Percentiles rank a stretch among this genome's conserved stretches.
These are phyloP conservation scores for Pseudochaenichthys georgianus DNA, from an alignment of 2,797 vertebrate genomes.

Conservation along the genomic window DNA sequence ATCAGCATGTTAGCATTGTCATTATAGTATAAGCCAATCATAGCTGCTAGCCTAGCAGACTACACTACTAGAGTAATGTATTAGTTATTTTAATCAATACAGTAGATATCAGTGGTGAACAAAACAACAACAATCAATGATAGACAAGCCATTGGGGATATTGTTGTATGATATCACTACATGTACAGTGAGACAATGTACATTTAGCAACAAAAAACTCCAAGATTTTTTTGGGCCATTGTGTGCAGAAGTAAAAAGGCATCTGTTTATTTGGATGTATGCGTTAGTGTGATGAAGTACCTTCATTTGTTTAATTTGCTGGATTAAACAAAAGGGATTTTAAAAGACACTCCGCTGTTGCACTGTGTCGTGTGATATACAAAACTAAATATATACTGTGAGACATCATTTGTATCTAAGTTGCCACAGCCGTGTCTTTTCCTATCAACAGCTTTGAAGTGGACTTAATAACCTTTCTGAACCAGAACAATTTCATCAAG, in stretches of 20 bases:
- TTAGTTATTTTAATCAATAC: neutral
- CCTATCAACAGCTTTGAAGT: slow-evolving; percentile 4
- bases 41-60: neutral
- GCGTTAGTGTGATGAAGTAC: neutral
- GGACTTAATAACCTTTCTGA: slow-evolving; percentile 15
- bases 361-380: neutral
- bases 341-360: no score
- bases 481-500: slow-evolving; percentile 12
- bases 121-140: no score
- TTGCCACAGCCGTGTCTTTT: neutral
- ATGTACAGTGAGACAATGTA: neutral
- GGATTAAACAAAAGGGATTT: neutral
- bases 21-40: neutral
- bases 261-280: neutral
- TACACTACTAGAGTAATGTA: neutral
- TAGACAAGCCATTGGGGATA: neutral
- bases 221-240: neutral
- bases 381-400: slow-evolving; percentile 6
- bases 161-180: neutral
- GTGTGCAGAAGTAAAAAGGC: neutral
- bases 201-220: no score
- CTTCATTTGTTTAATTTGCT: neutral
- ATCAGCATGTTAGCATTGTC: neutral
- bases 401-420: neutral
- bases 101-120: neutral